Base-by-base conservation (phyloP, 1,140 invertebrate species). In the Ips typographus region DNA sequence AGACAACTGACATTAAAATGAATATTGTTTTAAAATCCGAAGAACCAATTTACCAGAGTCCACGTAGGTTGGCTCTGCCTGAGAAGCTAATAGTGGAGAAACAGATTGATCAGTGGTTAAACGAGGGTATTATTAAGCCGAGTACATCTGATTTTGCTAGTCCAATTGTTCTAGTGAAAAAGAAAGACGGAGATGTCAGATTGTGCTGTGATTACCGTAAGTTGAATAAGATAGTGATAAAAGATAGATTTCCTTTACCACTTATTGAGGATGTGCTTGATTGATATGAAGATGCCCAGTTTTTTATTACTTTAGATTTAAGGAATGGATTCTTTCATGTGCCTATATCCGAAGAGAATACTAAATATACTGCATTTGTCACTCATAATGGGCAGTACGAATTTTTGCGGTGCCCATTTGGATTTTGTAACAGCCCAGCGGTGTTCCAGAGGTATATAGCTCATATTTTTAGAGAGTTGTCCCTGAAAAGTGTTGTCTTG, bases 161-260 rank as follows among this genome's bases (percentile, higher is more conserved):
- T 36, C 73, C 73, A 4, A 67, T 73, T 5, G 7, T 70, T 4
- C 38, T 71, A 6, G 66, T 73, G 2, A 70, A 65, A 38, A 66
- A 58, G 47, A 73, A 73, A 58, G 39, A 41, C 40, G 71, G 60
- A 4, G 40, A 68, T 3, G 41, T 41, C 3, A 39, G 72, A 53
- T 4, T 73, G 51, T 65, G 65, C 22, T 52, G 64, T 22, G 72
- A 75, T 37, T 74, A 68, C 60, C 8, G 74, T 5, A 38, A 56
- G 36, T 64, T 86, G 4, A 86, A 86, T 73, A 78, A 76, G 63
- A 72, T 70, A 40, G 73, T 76, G 38, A 40, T 74, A 40, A 73
- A 77, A 75, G 73, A 80, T 64, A 66, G 70, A 37, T 81, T 72
- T 70, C 79, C 77, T 4, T 60, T 77, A 40, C 79, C 79, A 0